Evolutionary conservation across 2,888 invertebrate species (phyloP), one percentile per base, ranked within the genome.

Genomic region (Mermis nigrescens): DNA sequence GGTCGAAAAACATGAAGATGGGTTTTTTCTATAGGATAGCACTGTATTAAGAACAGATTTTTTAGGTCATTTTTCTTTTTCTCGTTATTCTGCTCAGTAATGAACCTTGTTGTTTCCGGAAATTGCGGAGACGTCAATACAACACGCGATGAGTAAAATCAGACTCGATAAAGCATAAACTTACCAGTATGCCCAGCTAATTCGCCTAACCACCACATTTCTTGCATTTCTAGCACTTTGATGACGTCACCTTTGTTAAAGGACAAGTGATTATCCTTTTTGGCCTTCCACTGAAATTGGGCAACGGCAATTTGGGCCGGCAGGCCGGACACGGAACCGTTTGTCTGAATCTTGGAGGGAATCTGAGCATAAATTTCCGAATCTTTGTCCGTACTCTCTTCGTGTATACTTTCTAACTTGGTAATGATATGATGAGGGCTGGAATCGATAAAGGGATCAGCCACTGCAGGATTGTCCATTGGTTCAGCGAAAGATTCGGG

Each of bases 181-280:
- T n/a, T 27, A 24, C 38, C 31, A 22, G 3, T 55, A 2, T 4
- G 69, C 46, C 75, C 78, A 62, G 71, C 73, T 27, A 78, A 73
- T 64, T 80, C 77, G 1, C 82, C 82, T 62, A 77, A 79, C 79
- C 80, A 81, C 80, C 81, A 81, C 71, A 79, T 78, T 58, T 80
- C 80, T 74, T 80, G 75, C 68, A 81, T 79, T 67, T 82, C 80
- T 59, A 77, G 74, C 27, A 82, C 79, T 60, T 71, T 74, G 60
- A 82, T 78, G 24, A 74, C 68, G 65, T 82, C 81, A 58, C 80
- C 81, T 69, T 81, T 80, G 61, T 77, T 76, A 66, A 82, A 80
- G 0, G 79, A 75, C 57, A 82, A 72, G 67, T 82, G 81, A 64
- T 78, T 78, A 55, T 79, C 77, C 65, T 78, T 79, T 52, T 78